Conservation (phyloP, 2,888 invertebrate genomes). For the Odiellus spinosus region DNA sequence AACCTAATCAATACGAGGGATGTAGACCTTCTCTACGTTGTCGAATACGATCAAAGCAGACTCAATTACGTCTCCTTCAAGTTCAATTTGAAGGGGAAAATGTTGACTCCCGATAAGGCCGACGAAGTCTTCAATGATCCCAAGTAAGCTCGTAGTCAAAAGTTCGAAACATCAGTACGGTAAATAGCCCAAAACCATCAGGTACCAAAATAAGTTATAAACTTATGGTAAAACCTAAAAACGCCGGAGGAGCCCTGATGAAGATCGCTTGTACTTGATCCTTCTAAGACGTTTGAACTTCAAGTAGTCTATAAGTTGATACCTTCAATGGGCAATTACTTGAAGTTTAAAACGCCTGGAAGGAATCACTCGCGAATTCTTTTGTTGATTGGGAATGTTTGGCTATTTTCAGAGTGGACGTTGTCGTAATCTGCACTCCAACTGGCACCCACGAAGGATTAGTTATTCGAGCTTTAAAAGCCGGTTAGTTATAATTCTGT, state of each 20-base stretch:
- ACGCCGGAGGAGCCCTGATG: neutral
- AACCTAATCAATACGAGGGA: conserved; percentile 37
- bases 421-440: conserved; percentile 42
- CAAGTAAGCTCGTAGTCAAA: conserved; percentile 30
- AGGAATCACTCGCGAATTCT: no score
- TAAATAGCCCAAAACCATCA: neutral
- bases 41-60: conserved; percentile 38
- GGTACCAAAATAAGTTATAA: neutral
- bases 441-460: conserved; percentile 43
- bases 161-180: neutral
- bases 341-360: no score
- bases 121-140: conserved; percentile 38
- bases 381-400: no score
- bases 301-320: no score
- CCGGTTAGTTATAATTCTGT: conserved; percentile 24
- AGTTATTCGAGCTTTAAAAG: conserved; percentile 37
- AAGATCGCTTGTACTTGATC: no score
- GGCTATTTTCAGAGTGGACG: conserved; percentile 32
- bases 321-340: no score
- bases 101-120: conserved; percentile 37
- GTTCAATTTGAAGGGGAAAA: conserved; percentile 37
- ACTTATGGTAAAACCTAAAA: neutral
- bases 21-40: conserved; percentile 38
- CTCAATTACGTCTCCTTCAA: conserved; percentile 35
- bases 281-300: no score